Percentiles rank a stretch among this genome's conserved stretches.
These are phyloP conservation scores for Listrodromus nycthemerus DNA, from an alignment of 2,888 invertebrate genomes.

Conservation along the genomic window DNA sequence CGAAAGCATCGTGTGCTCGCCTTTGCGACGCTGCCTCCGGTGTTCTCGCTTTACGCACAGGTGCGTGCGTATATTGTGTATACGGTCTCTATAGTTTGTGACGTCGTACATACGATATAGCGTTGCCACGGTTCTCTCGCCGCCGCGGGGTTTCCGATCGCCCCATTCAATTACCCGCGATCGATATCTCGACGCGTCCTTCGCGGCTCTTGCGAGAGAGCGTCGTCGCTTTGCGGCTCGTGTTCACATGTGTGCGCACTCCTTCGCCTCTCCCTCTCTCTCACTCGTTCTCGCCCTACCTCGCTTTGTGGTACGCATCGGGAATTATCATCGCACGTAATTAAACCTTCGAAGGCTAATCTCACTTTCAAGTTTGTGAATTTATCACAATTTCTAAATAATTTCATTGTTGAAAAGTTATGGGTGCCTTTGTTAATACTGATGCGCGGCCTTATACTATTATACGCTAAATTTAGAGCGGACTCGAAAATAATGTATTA, in stretches of 20 bases:
- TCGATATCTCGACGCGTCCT: slow-evolving; percentile 78
- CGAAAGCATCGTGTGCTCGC: slow-evolving; percentile 19
- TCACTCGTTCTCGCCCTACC: slow-evolving; percentile 33
- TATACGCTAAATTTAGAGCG: not conserved
- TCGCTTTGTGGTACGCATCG: slow-evolving; percentile 66
- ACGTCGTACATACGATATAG: slow-evolving; percentile 20
- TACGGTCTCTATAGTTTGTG: not conserved
- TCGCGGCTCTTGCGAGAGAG: slow-evolving; percentile 67
- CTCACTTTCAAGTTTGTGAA: not conserved
- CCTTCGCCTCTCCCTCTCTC: slow-evolving; percentile 44
- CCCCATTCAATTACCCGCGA: slow-evolving; percentile 83
- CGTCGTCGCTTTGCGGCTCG: slow-evolving; percentile 47
- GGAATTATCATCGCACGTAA: slow-evolving; percentile 74
- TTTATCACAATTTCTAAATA: slow-evolving; percentile 9
- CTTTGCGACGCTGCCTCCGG: slow-evolving; percentile 28
- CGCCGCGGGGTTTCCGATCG: slow-evolving; percentile 76
- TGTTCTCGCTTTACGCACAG: slow-evolving; percentile 59
- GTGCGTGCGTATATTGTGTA: slow-evolving; percentile 34
- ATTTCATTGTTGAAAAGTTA: not conserved
- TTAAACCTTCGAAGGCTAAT: slow-evolving; percentile 65
- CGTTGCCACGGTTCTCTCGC: slow-evolving; percentile 58
- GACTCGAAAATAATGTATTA: too few relatives aligned
- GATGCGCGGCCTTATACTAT: not conserved
- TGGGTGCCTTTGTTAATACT: not conserved
- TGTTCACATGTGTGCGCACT: slow-evolving; percentile 9